Conservation (phyloP, 1,140 invertebrate genomes). For the Acromyrmex echinatior region DNA sequence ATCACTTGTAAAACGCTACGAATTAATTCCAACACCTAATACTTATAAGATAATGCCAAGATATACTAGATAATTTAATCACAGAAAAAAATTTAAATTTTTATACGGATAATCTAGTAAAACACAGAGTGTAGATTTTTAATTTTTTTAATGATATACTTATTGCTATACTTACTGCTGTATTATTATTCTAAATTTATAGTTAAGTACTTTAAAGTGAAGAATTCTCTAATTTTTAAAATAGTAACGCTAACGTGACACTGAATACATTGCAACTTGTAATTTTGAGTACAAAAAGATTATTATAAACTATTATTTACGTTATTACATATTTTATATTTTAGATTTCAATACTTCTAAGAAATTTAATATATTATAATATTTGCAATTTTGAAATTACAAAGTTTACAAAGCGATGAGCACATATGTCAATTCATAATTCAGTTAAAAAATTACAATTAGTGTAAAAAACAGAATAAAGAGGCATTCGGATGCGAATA, state of each 20-base stretch:
- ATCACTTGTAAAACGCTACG: too few relatives aligned
- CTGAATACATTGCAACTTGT: background rate
- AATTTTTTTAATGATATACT: background rate
- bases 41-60: too few relatives aligned
- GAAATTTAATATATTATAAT: background rate
- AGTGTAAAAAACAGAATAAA: constrained; percentile 1
- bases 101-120: background rate
- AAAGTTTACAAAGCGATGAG: background rate
- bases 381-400: background rate
- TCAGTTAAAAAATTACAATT: background rate
- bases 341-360: background rate
- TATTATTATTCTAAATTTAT: background rate
- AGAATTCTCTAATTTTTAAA: constrained; percentile 5
- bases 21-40: too few relatives aligned
- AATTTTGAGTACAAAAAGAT: background rate
- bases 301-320: background rate
- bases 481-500: background rate
- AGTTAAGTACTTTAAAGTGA: background rate
- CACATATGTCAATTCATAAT: background rate
- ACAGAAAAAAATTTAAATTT: background rate
- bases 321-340: background rate
- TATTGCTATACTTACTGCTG: background rate
- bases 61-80: background rate
- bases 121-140: too few relatives aligned
- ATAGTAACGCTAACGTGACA: background rate